These are phyloP conservation scores for Ctenicera cuprea DNA, from an alignment of 2,888 invertebrate species.

Conservation along the genomic window DNA sequence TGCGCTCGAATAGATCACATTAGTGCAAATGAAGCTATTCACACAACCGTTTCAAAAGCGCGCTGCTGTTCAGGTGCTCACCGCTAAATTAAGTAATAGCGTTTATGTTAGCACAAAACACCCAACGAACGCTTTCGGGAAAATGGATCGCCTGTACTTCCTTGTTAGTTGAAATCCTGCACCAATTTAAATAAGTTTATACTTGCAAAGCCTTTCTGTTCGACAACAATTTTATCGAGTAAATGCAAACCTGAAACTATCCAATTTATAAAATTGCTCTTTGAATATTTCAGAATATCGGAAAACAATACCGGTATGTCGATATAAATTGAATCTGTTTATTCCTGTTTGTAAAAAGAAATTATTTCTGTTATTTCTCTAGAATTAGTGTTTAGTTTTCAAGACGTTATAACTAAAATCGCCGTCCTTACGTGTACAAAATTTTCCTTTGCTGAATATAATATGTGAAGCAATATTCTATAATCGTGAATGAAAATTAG, in stretches of 20 bases:
- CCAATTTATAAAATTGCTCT: conserved; percentile 3
- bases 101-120: background rate
- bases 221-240: background rate
- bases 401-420: no score
- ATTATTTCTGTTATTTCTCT: background rate
- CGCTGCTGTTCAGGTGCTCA: conserved; percentile 9
- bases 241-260: conserved; percentile 1
- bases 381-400: background rate
- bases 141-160: background rate
- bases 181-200: background rate
- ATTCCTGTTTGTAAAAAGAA: background rate
- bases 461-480: no score
- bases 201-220: background rate
- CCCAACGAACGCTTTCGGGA: background rate
- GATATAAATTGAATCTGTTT: background rate
- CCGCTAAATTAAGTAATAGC: background rate
- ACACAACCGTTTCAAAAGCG: conserved; percentile 4
- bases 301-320: background rate
- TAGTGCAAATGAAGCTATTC: conserved; percentile 19
- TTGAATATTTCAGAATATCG: background rate
- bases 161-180: background rate
- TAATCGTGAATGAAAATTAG: no score
- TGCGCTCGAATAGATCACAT: conserved; percentile 17
- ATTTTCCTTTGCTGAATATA: no score
- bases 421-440: no score